phyloP scores from a whole-genome alignment of 92 coral and sea anemone species.

The Paramuricea clavata region DNA sequence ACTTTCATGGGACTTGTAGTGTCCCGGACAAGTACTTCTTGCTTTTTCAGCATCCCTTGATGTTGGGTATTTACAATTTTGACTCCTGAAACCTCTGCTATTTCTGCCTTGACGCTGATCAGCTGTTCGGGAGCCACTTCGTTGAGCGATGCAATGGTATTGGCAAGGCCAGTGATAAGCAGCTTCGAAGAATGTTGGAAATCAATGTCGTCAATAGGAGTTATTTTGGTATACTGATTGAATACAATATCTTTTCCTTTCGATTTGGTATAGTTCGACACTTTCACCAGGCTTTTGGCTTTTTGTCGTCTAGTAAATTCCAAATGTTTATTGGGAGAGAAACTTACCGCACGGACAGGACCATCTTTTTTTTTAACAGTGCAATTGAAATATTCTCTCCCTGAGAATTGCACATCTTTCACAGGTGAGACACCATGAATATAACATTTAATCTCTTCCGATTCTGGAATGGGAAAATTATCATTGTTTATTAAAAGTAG shows the following conservation, averaged over 20 bases:
- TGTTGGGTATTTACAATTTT: too few species aligned
- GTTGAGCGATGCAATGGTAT: not conserved
- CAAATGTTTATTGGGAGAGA: not conserved
- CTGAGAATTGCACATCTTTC: not conserved
- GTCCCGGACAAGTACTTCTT: not conserved
- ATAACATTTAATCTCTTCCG: not conserved
- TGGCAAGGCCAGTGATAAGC: not conserved
- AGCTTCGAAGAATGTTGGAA: not conserved
- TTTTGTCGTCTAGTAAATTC: not conserved
- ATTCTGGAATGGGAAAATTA: not conserved
- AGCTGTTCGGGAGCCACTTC: not conserved
- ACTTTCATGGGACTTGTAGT: slow-evolving; percentile 1
- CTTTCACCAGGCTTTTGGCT: slow-evolving; percentile 19
- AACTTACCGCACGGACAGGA: too few species aligned
- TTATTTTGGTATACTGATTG: too few species aligned
- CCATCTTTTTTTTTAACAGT: too few species aligned
- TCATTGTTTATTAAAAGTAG: not conserved
- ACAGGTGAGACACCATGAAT: not conserved
- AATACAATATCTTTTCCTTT: too few species aligned
- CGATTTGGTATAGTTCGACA: too few species aligned
- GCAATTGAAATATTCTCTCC: not conserved
- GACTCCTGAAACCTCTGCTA: slow-evolving; percentile 7
- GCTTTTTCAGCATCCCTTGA: not conserved
- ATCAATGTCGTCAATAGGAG: slow-evolving; percentile 18
- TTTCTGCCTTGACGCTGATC: not conserved